A percentile compares a stretch with the other conserved stretches of the same genome.
Conservation (phyloP, 30 jellyfish, hydroid and myxozoan genomes). For the Aurelia aurita region DNA sequence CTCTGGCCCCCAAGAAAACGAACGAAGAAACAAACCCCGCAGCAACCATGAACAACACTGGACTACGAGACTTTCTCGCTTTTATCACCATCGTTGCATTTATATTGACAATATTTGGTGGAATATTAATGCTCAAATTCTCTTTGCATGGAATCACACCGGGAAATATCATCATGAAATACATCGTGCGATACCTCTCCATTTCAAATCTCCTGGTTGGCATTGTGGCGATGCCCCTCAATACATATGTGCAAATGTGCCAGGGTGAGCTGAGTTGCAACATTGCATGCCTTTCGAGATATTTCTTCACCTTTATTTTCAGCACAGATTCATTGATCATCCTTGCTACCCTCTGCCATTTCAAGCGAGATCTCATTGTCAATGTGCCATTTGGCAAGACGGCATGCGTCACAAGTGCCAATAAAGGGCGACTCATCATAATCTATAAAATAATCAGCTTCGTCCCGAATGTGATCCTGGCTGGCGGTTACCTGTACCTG, state of each 20-base stretch:
- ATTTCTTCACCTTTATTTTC: slow-evolving; percentile 61
- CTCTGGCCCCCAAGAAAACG: no score
- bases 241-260: slow-evolving; percentile 52
- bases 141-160: slow-evolving; percentile 48
- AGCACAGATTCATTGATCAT: slow-evolving; percentile 50
- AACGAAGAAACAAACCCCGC: not conserved
- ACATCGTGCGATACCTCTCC: slow-evolving; percentile 50
- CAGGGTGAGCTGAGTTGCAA: slow-evolving; percentile 27
- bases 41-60: slow-evolving; percentile 1
- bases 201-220: slow-evolving; percentile 55
- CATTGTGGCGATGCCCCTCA: slow-evolving; percentile 61
- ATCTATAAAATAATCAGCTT: slow-evolving; percentile 29
- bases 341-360: slow-evolving; percentile 61
- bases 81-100: slow-evolving; percentile 11
- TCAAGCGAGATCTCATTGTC: slow-evolving; percentile 62
- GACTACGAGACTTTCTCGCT: slow-evolving; percentile 13
- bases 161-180: slow-evolving; percentile 35
- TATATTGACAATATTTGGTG: slow-evolving; percentile 37
- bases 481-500: slow-evolving; percentile 54
- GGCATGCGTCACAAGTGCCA: slow-evolving; percentile 39
- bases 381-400: slow-evolving; percentile 73
- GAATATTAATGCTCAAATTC: slow-evolving; percentile 41
- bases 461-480: slow-evolving; percentile 55
- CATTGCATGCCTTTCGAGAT: slow-evolving; percentile 71
- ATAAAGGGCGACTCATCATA: slow-evolving; percentile 1